These are phyloP conservation scores for Vidua macroura DNA, from an alignment of 2,113 vertebrate genomes.

Conservation along the genomic window DNA sequence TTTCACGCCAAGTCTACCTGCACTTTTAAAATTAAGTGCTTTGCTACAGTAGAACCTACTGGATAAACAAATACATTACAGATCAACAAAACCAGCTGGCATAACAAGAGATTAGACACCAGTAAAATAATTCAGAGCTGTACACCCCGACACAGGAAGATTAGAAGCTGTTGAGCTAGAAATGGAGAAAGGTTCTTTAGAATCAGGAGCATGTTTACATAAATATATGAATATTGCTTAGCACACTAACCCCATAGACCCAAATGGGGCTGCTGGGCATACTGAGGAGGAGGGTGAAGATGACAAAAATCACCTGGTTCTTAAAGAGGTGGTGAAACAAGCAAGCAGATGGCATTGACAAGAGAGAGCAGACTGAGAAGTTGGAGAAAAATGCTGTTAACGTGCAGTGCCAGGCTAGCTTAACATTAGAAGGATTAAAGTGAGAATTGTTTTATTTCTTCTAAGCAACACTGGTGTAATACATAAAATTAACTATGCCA, in stretches of 20 bases:
- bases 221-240: not conserved
- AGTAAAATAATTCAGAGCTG: not conserved
- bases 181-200: not conserved
- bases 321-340: slow-evolving; percentile 4
- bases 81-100: slow-evolving; percentile 28
- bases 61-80: slow-evolving; percentile 15
- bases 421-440: not conserved
- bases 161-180: not conserved
- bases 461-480: not conserved
- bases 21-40: not conserved
- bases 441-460: slow-evolving; percentile 15
- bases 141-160: not conserved
- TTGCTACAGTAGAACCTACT: not conserved
- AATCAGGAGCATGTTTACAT: not conserved
- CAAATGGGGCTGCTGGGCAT: not conserved
- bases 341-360: slow-evolving; percentile 23
- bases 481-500: not conserved
- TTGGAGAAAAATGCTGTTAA: slow-evolving; percentile 10
- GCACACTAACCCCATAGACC: not conserved
- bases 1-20: slow-evolving; percentile 17
- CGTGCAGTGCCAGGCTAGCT: not conserved
- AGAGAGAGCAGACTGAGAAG: not conserved
- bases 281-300: not conserved
- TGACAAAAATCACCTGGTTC: slow-evolving; percentile 15
- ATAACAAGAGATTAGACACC: not conserved